phyloP scores from a whole-genome alignment of 2,888 invertebrate genomes.

The Tillus elongatus region DNA sequence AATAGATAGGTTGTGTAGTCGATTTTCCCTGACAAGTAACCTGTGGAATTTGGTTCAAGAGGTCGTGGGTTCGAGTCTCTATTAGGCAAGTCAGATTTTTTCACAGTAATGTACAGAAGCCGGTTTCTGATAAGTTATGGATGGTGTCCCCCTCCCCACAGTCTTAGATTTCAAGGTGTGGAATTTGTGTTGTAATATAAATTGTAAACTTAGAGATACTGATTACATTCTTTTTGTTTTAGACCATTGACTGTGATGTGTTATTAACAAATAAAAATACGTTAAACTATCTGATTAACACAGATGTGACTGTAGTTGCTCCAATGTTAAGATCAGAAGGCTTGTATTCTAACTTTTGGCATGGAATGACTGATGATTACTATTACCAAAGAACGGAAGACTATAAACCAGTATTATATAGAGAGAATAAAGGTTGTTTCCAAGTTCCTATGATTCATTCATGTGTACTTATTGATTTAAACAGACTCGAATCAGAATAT shows the following conservation, averaged over 20 bases:
- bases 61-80: too few relatives aligned
- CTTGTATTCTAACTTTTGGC: conserved; percentile 94
- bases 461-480: conserved; percentile 71
- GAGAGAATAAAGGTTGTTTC: conserved; percentile 63
- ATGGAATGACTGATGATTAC: conserved; percentile 78
- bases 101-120: too few relatives aligned
- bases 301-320: conserved; percentile 59
- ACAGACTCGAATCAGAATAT: conserved; percentile 46
- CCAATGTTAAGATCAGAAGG: conserved; percentile 83
- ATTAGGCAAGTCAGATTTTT: too few relatives aligned
- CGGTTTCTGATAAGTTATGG: too few relatives aligned
- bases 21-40: too few relatives aligned
- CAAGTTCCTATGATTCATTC: conserved; percentile 87
- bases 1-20: too few relatives aligned
- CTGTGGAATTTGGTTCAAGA: too few relatives aligned
- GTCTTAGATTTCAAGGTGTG: too few relatives aligned
- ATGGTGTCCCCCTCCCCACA: too few relatives aligned
- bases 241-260: conserved; percentile 81
- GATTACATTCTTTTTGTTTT: conserved; percentile 38
- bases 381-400: conserved; percentile 77
- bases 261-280: conserved; percentile 62
- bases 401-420: conserved; percentile 69
- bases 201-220: too few relatives aligned
- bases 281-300: conserved; percentile 53
- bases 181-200: too few relatives aligned